These are phyloP conservation scores for Plectrocnemia conspersa DNA, from an alignment of 1,140 invertebrate species.

Conservation along the genomic window DNA sequence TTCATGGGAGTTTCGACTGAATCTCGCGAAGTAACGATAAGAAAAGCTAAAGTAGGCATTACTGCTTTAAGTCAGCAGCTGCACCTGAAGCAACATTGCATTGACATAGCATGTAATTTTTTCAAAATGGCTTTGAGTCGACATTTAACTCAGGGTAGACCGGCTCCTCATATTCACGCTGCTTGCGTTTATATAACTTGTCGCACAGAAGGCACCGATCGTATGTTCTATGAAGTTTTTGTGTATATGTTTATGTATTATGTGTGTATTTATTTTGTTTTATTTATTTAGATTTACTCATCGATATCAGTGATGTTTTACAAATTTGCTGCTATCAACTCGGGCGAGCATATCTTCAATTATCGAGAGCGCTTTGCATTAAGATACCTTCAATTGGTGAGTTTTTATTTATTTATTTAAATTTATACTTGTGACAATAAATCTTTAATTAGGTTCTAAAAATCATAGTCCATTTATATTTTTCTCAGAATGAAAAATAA, in stretches of 20 bases:
- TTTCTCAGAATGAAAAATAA: no score
- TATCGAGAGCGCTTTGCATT: conserved; percentile 86
- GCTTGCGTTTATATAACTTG: conserved; percentile 98
- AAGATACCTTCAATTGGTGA: conserved; percentile 89
- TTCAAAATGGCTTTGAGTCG: conserved; percentile 92
- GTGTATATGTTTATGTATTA: conserved; percentile 7
- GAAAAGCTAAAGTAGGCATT: conserved; percentile 81
- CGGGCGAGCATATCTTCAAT: conserved; percentile 84
- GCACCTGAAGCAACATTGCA: conserved; percentile 81
- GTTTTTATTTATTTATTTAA: conserved; percentile 43
- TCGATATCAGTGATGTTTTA: conserved; percentile 96
- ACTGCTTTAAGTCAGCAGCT: conserved; percentile 73
- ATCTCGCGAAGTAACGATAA: conserved; percentile 83
- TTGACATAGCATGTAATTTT: conserved; percentile 91
- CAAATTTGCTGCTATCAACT: conserved; percentile 95
- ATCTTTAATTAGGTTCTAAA: no score
- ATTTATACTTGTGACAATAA: no score
- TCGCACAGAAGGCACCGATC: conserved; percentile 86
- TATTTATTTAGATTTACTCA: conserved; percentile 73
- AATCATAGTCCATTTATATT: no score
- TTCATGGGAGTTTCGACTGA: conserved; percentile 79
- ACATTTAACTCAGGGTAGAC: conserved; percentile 86
- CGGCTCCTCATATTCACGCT: conserved; percentile 87
- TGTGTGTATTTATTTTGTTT: background rate
- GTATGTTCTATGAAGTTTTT: conserved; percentile 65